Conservation (phyloP, 2,113 vertebrate genomes). For the Uria lomvia region DNA sequence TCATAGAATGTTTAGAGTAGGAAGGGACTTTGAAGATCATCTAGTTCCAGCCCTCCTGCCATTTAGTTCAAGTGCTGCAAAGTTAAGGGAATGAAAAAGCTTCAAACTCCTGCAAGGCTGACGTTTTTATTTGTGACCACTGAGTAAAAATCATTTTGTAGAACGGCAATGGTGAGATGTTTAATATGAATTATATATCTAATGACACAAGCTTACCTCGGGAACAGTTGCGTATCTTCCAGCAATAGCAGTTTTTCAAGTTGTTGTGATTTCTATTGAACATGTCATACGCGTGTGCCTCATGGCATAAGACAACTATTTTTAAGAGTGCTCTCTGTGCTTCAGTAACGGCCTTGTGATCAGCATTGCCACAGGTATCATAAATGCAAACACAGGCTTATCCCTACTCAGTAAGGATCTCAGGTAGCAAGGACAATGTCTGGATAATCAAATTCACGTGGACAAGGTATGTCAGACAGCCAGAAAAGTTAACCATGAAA, state of each 20-base stretch:
- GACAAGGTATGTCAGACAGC: neutral
- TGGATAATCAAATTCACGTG: neutral
- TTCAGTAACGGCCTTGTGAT: neutral
- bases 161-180: neutral
- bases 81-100: neutral
- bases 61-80: neutral
- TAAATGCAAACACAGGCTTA: neutral
- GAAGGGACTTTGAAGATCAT: neutral
- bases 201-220: neutral
- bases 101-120: neutral
- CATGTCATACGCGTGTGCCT: neutral
- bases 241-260: neutral
- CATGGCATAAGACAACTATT: neutral
- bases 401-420: neutral
- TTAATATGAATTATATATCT: neutral
- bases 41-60: neutral
- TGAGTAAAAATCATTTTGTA: neutral
- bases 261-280: slow-evolving; percentile 3
- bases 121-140: slow-evolving; percentile 14
- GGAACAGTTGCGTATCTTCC: neutral
- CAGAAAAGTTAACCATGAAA: neutral
- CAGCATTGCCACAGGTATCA: slow-evolving; percentile 3
- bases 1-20: neutral
- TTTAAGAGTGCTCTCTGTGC: neutral
- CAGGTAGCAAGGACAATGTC: neutral